Evolutionary conservation across 2,888 invertebrate genomes (phyloP), one percentile per base, ranked within the genome.

Genomic region (Orthosia incerta): DNA sequence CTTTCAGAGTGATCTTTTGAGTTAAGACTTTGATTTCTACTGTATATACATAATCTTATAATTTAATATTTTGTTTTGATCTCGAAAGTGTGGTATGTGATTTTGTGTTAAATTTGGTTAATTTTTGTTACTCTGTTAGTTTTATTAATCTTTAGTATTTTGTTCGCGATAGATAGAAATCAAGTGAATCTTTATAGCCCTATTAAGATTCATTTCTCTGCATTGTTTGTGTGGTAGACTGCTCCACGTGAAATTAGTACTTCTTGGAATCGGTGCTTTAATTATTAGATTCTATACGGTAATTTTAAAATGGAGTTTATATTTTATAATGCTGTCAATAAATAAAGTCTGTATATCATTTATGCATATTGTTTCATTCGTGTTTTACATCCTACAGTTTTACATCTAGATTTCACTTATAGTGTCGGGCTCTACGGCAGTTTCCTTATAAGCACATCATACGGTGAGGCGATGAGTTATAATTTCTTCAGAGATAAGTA

Each of bases 1-100:
- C 23, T 89, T 89, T 73, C 87, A 87, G 51, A 86, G 71, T 76
- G 89, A 91, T 85, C 85, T 91, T 51, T 76, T 86, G 65, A 59
- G 53, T 63, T 86, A 79, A 39, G 9, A 3, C 50, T 20, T 56
- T 26, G 18, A 48, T 48, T 61, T 62, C 4, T 53, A 46, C 39
- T 50, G 13, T 15, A 1, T n/a, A 16, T 39, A 9, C 1, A 31
- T 50, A 39, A 55, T 23, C 16, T 45, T 71, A 23, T 45, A 31
- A 18, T 18, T 69, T 26, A 55, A 20, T 57, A 50, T 31, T 67
- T 64, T 62, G 48, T 57, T 64, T 68, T 16, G 64, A 65, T 48
- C 59, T 71, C 4, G 39, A 39, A 63, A 68, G 45, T 46, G 45
- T 23, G 16, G 39, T 12, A 70, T 66, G 69, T 78, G 62, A 78